Base-by-base conservation (phyloP, 2,888 invertebrate genomes). In the Euzophera pinguis region DNA sequence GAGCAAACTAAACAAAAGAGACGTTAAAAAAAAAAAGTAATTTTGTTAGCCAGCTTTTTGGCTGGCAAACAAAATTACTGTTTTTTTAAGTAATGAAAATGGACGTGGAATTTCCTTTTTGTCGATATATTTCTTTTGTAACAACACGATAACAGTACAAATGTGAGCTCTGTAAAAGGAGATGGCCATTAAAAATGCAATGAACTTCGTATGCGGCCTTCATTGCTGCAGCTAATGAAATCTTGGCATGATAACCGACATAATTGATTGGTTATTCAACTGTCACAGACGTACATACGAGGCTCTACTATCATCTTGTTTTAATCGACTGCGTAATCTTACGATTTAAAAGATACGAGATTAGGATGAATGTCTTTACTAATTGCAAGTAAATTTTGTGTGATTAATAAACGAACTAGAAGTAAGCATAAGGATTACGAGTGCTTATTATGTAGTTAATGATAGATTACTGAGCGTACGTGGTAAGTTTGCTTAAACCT, bases 401-500 rank as follows among this genome's bases (percentile, higher is more conserved):
- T 45, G 32, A 45, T 32, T 64, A 58, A 27, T 55, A 55, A 56
- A 50, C 14, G 32, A 45, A 27, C 16, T 45, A 45, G 32, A 13
- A 16, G 45, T n/a, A 16, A 22, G 17, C 14, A 14, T 6, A 16
- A 9, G 16, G 9, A 12, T 5, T 45, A 32, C 32, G 14, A 34
- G 45, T 16, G 45, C 10, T 45, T 32, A 34, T 49, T 22, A 39
- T 9, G 13, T 27, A 13, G 27, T 22, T 37, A 38, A 39, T 49
- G 45, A 45, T 45, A 45, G 45, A 45, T 32, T 45, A 32, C 32
- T 32, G n/a, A 22, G 71, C 67, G 67, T 70, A 72, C 57, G 50
- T 51, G 47, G 52, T 39, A 49, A 53, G 55, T 81, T 81, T 74
- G 75, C 78, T 72, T 76, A 78, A 22, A 81, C 78, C 71, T 82